phyloP scores from a whole-genome alignment of 2,888 invertebrate genomes.

The Kuschelorhynchus macadamiae region DNA sequence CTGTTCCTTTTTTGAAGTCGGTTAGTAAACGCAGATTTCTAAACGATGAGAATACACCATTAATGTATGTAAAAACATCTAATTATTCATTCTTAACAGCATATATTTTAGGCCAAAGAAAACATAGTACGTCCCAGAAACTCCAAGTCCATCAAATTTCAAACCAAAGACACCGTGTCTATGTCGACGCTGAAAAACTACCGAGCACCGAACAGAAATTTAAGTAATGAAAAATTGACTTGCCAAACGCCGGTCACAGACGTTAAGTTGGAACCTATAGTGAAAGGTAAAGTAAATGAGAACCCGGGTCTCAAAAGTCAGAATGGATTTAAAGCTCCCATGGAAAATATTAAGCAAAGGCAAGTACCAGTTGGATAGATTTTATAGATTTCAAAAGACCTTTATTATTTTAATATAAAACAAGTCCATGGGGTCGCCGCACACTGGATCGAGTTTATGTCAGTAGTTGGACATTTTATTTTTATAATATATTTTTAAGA shows the following conservation, averaged over 20 bases:
- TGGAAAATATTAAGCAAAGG: slow-evolving; percentile 73
- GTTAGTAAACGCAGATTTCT: too few relatives aligned
- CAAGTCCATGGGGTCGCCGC: too few relatives aligned
- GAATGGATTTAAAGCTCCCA: slow-evolving; percentile 69
- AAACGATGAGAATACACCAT: too few relatives aligned
- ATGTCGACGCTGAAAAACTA: slow-evolving; percentile 51
- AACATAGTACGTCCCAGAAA: slow-evolving; percentile 53
- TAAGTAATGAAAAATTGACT: slow-evolving; percentile 34
- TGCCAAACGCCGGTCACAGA: slow-evolving; percentile 67
- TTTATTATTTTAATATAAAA: too few relatives aligned
- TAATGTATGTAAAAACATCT: too few relatives aligned
- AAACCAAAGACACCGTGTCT: slow-evolving; percentile 54
- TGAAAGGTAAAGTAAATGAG: slow-evolving; percentile 11
- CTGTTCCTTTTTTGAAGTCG: too few relatives aligned
- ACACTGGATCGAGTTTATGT: too few relatives aligned
- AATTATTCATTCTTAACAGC: too few relatives aligned
- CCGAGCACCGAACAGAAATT: slow-evolving; percentile 32
- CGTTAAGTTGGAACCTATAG: slow-evolving; percentile 59
- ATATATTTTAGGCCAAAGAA: slow-evolving; percentile 55
- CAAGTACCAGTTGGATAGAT: too few relatives aligned
- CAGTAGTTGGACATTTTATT: too few relatives aligned
- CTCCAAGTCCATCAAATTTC: slow-evolving; percentile 52
- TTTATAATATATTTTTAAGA: too few relatives aligned
- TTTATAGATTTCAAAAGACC: too few relatives aligned
- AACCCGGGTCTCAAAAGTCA: slow-evolving; percentile 60